These are phyloP conservation scores for Entosphenus tridentatus DNA, from an alignment of 2,113 vertebrate species.

Conservation along the genomic window DNA sequence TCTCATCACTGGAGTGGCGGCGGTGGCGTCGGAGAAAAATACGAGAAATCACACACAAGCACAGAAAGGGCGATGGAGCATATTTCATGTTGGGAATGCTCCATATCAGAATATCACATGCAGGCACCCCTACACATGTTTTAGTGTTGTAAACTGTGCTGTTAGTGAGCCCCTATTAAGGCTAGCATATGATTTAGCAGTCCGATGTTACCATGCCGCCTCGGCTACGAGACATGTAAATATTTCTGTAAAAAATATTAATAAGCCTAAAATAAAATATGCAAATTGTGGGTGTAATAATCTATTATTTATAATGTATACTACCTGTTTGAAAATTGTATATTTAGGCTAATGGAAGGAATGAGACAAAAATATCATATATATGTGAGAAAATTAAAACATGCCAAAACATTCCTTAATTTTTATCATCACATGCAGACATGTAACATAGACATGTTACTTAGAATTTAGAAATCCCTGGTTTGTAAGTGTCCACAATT, in stretches of 20 bases:
- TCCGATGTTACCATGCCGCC: background rate
- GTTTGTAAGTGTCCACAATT: background rate
- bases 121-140: background rate
- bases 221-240: background rate
- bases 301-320: background rate
- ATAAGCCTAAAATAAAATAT: background rate
- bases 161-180: background rate
- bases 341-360: too few species aligned
- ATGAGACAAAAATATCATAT: background rate
- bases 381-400: background rate
- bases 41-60: background rate
- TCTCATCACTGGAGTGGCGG: constrained; percentile 53
- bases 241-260: background rate
- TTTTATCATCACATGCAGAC: background rate
- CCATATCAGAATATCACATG: background rate
- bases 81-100: background rate
- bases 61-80: background rate
- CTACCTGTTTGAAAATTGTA: too few species aligned
- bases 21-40: background rate
- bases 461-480: background rate
- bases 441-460: background rate
- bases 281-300: background rate
- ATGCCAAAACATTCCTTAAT: background rate
- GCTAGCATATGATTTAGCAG: background rate
- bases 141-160: background rate